Evolutionary conservation across 2,113 vertebrate species (phyloP).

Genomic region (Cromileptes altivelis): DNA sequence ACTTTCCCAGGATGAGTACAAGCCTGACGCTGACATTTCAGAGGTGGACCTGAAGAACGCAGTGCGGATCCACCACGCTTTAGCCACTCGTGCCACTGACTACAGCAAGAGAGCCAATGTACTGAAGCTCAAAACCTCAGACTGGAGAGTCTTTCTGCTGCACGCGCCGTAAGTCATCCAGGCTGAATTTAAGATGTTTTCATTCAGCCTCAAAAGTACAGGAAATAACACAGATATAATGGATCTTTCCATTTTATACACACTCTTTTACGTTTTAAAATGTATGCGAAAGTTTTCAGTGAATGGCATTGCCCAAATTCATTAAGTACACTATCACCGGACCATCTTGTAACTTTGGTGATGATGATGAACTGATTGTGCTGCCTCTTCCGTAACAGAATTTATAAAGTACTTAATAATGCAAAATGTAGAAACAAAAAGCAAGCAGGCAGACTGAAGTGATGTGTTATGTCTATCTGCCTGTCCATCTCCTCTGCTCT

Average conservation of each 20-base stretch:
- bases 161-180: slow-evolving; percentile 91
- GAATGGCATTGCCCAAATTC: too few relatives aligned
- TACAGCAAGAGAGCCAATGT: slow-evolving; percentile 97
- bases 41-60: slow-evolving; percentile 97
- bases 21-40: slow-evolving; percentile 94
- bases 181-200: not conserved
- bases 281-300: too few relatives aligned
- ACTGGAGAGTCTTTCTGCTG: slow-evolving; percentile 98
- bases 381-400: not conserved
- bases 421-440: too few relatives aligned
- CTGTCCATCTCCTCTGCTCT: too few relatives aligned
- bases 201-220: not conserved
- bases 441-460: too few relatives aligned
- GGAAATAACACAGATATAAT: not conserved
- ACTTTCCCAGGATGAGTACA: slow-evolving; percentile 92
- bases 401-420: not conserved
- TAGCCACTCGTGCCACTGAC: slow-evolving; percentile 94
- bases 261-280: not conserved
- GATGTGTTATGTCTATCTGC: too few relatives aligned
- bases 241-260: not conserved
- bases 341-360: not conserved
- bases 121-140: slow-evolving; percentile 96
- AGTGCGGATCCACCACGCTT: slow-evolving; percentile 94
- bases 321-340: too few relatives aligned
- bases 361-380: not conserved